Conservation (phyloP, 2,888 invertebrate genomes). For the Myopa tessellatipennis region DNA sequence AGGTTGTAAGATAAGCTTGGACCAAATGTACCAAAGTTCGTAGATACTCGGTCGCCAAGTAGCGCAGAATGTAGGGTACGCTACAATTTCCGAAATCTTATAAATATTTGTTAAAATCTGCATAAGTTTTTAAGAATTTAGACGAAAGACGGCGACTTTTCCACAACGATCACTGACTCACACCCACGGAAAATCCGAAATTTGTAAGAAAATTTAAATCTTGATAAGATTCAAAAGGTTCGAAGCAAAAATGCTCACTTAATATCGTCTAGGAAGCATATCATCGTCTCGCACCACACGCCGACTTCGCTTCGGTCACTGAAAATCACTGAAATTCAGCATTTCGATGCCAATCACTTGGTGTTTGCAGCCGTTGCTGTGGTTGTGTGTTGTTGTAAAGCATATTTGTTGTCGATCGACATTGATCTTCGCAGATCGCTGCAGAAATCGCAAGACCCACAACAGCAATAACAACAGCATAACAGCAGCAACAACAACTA, state of each 20-base stretch:
- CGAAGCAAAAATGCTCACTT: background rate
- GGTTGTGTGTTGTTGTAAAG: conserved; percentile 12
- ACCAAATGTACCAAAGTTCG: background rate
- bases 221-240: background rate
- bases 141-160: too few relatives aligned
- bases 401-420: conserved; percentile 35
- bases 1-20: background rate
- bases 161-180: too few relatives aligned
- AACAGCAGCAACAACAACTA: conserved; percentile 54
- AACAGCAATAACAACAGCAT: conserved; percentile 50
- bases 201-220: background rate
- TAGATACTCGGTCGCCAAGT: too few relatives aligned
- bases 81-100: too few relatives aligned
- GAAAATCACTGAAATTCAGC: background rate
- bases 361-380: background rate
- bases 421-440: conserved; percentile 35
- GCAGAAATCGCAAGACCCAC: conserved; percentile 34
- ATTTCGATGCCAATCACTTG: conserved; percentile 23
- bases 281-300: background rate
- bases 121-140: too few relatives aligned
- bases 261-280: background rate
- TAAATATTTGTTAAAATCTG: too few relatives aligned
- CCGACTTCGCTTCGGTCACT: background rate
- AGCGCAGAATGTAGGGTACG: too few relatives aligned
- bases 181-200: background rate